These are phyloP conservation scores for Drosophila trichaetosa DNA, from an alignment of 2,888 invertebrate species.

Conservation along the genomic window DNA sequence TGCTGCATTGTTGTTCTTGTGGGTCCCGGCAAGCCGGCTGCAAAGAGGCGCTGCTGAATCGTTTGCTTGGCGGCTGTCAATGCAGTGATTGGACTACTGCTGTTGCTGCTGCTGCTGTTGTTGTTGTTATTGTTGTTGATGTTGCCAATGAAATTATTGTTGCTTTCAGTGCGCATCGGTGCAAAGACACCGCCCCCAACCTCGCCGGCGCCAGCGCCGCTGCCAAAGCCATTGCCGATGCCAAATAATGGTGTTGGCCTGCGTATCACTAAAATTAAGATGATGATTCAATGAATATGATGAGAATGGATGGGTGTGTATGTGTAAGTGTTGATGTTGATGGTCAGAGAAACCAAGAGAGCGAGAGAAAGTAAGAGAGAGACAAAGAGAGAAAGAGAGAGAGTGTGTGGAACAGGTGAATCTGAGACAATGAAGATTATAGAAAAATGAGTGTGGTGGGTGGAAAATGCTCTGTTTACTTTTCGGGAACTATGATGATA, in stretches of 20 bases:
- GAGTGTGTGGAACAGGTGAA: slow-evolving; percentile 16
- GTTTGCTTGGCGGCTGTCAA: slow-evolving; percentile 83
- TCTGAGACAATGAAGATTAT: slow-evolving; percentile 31
- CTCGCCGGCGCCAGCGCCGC: slow-evolving; percentile 37
- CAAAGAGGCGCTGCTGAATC: slow-evolving; percentile 77
- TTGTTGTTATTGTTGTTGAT: slow-evolving; percentile 12
- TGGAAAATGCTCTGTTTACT: slow-evolving; percentile 37
- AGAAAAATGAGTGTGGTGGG: slow-evolving; percentile 12
- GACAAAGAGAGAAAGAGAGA: neutral
- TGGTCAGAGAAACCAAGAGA: slow-evolving; percentile 17
- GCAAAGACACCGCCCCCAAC: slow-evolving; percentile 36
- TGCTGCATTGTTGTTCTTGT: slow-evolving; percentile 16
- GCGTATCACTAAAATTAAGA: slow-evolving; percentile 85
- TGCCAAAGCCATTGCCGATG: slow-evolving; percentile 80
- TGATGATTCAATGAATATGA: slow-evolving; percentile 82
- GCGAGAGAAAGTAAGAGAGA: slow-evolving; percentile 2
- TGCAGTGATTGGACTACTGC: slow-evolving; percentile 60
- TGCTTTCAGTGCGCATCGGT: slow-evolving; percentile 46
- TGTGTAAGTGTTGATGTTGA: slow-evolving; percentile 14
- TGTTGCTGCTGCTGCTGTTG: slow-evolving; percentile 52
- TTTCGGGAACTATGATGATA: slow-evolving; percentile 32
- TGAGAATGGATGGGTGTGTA: slow-evolving; percentile 53
- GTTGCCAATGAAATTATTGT: slow-evolving; percentile 43
- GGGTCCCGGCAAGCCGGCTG: slow-evolving; percentile 45
- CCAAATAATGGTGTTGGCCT: slow-evolving; percentile 86